Conservation (phyloP, 1,140 invertebrate species). For the Psilanteris sp. region DNA sequence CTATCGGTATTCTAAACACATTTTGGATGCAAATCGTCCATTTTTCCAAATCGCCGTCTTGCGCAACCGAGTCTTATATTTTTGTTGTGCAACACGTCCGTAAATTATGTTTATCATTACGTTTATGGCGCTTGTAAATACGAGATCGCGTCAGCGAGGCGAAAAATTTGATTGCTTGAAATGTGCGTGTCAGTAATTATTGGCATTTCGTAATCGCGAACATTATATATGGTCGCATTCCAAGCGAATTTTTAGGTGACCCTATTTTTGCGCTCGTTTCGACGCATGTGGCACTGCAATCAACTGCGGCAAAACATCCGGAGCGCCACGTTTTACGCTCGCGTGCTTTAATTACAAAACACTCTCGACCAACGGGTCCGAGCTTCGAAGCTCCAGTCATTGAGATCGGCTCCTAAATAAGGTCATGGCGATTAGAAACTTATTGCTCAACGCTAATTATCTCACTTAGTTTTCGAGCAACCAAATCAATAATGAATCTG, state of each 20-base stretch:
- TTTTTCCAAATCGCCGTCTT: slow-evolving; percentile 32
- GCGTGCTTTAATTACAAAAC: no score
- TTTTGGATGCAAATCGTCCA: slow-evolving; percentile 54
- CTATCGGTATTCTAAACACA: slow-evolving; percentile 15
- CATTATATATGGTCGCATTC: slow-evolving; percentile 37
- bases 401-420: no score
- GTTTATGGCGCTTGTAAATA: slow-evolving; percentile 51
- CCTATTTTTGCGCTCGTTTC: slow-evolving; percentile 21
- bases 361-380: no score
- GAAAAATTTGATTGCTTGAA: slow-evolving; percentile 42
- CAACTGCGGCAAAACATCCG: slow-evolving; percentile 2
- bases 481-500: no score
- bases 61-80: slow-evolving; percentile 10
- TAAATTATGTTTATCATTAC: slow-evolving; percentile 60
- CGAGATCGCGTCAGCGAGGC: slow-evolving; percentile 16
- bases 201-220: slow-evolving; percentile 34
- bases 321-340: background rate
- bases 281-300: slow-evolving; percentile 3
- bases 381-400: no score
- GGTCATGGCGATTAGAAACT: slow-evolving; percentile 11
- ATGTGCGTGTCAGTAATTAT: slow-evolving; percentile 50
- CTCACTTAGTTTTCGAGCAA: slow-evolving; percentile 27
- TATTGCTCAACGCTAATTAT: slow-evolving; percentile 23
- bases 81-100: slow-evolving; percentile 23
- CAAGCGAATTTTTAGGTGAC: slow-evolving; percentile 47